phyloP scores from a whole-genome alignment of 2,113 vertebrate genomes.

The Coracopsis vasa region DNA sequence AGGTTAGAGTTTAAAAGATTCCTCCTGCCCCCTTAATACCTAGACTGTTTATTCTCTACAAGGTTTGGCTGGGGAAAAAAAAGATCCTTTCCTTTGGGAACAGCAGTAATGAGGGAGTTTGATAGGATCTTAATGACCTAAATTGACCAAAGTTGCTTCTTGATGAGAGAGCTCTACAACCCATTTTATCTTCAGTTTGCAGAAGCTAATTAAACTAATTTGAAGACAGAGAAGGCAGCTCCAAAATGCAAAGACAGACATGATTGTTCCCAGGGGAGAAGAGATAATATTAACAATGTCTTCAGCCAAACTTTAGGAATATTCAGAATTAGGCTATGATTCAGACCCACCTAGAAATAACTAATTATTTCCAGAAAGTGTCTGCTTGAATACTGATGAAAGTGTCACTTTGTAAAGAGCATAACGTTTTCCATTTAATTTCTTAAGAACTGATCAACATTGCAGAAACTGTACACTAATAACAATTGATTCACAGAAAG shows the following conservation, averaged over 20 bases:
- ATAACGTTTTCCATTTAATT: neutral
- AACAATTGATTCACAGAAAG: neutral
- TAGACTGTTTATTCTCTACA: neutral
- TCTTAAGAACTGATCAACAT: neutral
- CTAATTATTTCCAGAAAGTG: neutral
- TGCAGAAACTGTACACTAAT: neutral
- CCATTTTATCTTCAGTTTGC: neutral
- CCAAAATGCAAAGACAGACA: neutral
- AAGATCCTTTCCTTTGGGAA: neutral
- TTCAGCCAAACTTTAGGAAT: neutral
- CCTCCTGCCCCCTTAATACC: neutral
- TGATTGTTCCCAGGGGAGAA: neutral
- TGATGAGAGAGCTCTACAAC: neutral
- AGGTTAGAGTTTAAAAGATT: neutral
- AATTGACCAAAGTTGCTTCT: neutral
- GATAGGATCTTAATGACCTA: neutral
- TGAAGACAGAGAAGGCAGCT: neutral
- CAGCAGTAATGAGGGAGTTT: neutral
- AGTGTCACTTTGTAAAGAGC: neutral
- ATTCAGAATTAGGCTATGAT: neutral
- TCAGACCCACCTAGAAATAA: neutral
- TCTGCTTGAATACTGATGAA: neutral
- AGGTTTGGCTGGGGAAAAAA: neutral
- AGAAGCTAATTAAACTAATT: conserved; percentile 41
- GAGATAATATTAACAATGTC: neutral